Base-by-base conservation (phyloP, 2,113 vertebrate genomes). In the Pagrus major region DNA sequence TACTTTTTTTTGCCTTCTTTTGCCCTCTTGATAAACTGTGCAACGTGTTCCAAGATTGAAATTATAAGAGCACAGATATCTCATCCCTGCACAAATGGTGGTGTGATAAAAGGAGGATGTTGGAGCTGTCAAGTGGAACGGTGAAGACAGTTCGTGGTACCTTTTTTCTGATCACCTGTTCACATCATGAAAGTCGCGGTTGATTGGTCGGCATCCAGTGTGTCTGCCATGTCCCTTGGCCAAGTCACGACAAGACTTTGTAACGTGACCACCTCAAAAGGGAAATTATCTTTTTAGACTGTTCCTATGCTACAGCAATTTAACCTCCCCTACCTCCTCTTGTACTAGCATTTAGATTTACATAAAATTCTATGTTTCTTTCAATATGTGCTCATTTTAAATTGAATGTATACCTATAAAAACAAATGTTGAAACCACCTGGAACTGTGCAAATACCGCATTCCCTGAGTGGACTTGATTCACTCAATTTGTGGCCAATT, bases 321-420 rank as follows among this genome's bases (percentile, higher is more conserved):
- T 15, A 21, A 25, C 18, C 20, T 44, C 51, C 35, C 8, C 33
- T 29, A n/a, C 33, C n/a, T 20, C 9, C 29, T 25, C 56, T 16
- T 37, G 3, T 11, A 52, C 54, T 63, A 31, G 58, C 58, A 63
- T 61, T 41, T 73, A 73, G 44, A 51, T 39, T 23, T 21, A 49
- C 14, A 9, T 12, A 21, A 46, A 71, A 59, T 71, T 10, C 20
- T 46, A 25, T 59, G 4, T 25, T 31, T 71, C 27, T 58, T 23
- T 44, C 25, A 1, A 44, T 18, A 29, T 42, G 52, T 18, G 8
- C 4, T 14, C 4, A 7, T 31, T 15, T n/a, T 31, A 4, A n/a
- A 71, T n/a, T 70, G 12, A 10, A 71, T 58, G 8, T n/a, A 20
- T 14, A 18, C 16, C 5, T 9, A 20, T 10, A 21, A 33, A 33